Base-by-base conservation (phyloP, 2,797 vertebrate genomes). In the Danionella dracula region DNA sequence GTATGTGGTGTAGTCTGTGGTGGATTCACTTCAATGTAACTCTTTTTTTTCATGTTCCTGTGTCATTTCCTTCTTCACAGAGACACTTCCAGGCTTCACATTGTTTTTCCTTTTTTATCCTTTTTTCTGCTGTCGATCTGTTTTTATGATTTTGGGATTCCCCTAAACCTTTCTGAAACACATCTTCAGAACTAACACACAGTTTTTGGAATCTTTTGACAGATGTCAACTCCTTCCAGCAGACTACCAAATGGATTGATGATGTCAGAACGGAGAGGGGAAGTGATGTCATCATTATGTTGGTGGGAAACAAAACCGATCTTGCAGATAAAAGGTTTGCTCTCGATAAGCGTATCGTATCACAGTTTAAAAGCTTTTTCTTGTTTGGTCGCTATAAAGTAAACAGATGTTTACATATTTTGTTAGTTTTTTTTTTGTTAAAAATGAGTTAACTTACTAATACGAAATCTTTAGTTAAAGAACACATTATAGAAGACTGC, bases 221-320 rank as follows among this genome's bases (percentile, higher is more conserved):
- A 99, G 97, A 99, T 74, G 94, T 99, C 81, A 99, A 99, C 87
- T 99, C 97, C 44, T 99, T 99, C 88, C 97, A 99, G 86, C 97
- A 99, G 89, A 99, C 97, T 72, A 98, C 97, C 79, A 99, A 99
- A 85, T 99, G 97, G 97, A 99, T 99, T 11, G 97, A 99, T 63
- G 97, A 99, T 8, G 97, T 99, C 83, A 89, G 96, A 87, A 99
- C 97, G 66, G 97, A 99, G 89, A 88, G 97, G 86, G 97, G 97
- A 90, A 92, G 96, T 68, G 97, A 98, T 66, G 97, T 99, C 87
- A 99, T 99, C 71, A 99, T 99, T 76, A 99, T 99, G 97, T 86
- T 99, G 84, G 97, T 99, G 85, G 97, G 97, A 79, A 98, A 99
- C 86, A 99, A 99, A 87, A 99, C 97, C 73, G 97, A 99, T 78